Conservation (phyloP, 2,113 vertebrate species). For the Calyptommatus sinebrachiatus region DNA sequence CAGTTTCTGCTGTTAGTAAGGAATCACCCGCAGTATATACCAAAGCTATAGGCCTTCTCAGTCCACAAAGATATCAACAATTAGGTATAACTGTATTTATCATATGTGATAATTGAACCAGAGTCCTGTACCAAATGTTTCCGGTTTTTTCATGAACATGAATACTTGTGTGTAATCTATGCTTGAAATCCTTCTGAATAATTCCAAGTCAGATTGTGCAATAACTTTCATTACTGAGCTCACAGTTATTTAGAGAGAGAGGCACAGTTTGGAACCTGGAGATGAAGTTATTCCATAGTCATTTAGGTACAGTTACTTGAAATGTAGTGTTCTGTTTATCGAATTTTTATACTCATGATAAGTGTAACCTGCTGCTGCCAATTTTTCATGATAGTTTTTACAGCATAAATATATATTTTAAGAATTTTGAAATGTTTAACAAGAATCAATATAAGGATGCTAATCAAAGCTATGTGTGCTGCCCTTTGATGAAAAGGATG, state of each 20-base stretch:
- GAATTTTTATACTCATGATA: neutral
- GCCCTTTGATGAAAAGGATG: no score
- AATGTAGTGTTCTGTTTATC: neutral
- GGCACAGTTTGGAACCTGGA: neutral
- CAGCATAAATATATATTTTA: neutral
- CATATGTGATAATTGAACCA: no score
- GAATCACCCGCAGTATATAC: no score
- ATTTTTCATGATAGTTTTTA: neutral
- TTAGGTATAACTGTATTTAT: no score
- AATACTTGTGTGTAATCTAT: no score
- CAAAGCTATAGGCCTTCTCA: no score
- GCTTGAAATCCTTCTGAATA: neutral
- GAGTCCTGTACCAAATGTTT: no score
- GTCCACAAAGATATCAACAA: no score
- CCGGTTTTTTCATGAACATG: no score
- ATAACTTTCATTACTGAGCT: neutral
- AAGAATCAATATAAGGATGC: neutral
- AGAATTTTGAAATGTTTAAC: neutral
- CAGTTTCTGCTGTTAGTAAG: no score
- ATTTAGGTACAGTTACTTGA: neutral
- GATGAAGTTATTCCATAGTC: neutral
- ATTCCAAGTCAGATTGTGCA: neutral
- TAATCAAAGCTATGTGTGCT: neutral
- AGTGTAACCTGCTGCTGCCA: neutral
- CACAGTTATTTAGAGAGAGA: neutral